phyloP scores from a whole-genome alignment of 2,113 vertebrate genomes.

The Melanerpes aurifrons region DNA sequence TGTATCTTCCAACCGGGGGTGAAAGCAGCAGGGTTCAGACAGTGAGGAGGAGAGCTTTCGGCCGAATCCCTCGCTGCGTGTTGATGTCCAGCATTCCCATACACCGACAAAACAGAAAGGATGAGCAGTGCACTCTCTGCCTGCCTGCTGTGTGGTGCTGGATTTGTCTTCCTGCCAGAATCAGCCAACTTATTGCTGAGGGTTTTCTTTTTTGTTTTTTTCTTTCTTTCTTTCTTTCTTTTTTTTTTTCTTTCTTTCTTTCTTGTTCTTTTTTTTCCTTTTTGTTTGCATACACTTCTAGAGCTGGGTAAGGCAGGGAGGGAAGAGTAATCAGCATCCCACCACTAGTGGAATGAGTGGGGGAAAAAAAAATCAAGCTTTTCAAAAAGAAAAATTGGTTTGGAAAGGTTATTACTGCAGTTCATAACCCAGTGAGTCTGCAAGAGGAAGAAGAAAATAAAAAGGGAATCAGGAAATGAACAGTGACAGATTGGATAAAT shows the following conservation, averaged over 20 bases:
- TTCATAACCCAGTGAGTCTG: conserved; percentile 44
- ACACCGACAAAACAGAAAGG: conserved; percentile 70
- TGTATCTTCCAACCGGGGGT: conserved; percentile 60
- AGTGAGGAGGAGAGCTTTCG: neutral
- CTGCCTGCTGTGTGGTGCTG: conserved; percentile 78
- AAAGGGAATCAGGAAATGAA: conserved; percentile 36
- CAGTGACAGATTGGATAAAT: conserved; percentile 19
- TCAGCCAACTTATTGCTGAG: conserved; percentile 78
- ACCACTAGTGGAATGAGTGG: neutral
- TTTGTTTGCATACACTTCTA: conserved; percentile 54
- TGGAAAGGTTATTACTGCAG: conserved; percentile 14
- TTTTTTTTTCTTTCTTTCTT: neutral
- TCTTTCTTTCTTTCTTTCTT: neutral
- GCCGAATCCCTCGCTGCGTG: conserved; percentile 50
- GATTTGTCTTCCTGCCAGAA: conserved; percentile 81
- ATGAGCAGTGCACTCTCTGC: conserved; percentile 72
- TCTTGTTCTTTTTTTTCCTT: neutral
- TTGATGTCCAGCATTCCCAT: conserved; percentile 79
- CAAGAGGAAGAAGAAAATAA: conserved; percentile 6
- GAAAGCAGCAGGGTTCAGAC: conserved; percentile 39
- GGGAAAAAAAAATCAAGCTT: conserved; percentile 7
- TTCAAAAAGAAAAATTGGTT: conserved; percentile 5
- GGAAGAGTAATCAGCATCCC: conserved; percentile 24
- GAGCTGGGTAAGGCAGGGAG: conserved; percentile 19
- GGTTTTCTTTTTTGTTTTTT: neutral